phyloP scores from a whole-genome alignment of 2,888 invertebrate genomes.

The Pyrrhosoma nymphula region DNA sequence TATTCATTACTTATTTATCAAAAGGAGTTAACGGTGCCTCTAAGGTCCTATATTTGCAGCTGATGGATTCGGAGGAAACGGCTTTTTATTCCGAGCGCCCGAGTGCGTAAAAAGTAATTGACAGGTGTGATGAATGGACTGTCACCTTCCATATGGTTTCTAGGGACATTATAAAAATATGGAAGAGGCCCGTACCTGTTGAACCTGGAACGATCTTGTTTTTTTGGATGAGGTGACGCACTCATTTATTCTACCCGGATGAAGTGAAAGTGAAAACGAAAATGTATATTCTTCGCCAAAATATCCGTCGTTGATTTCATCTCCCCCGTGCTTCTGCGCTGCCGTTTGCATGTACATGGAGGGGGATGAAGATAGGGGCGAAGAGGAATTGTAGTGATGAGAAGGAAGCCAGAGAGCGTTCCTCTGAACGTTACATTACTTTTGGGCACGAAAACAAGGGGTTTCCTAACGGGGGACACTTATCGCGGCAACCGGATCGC shows the following conservation, averaged over 20 bases:
- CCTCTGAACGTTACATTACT: neutral
- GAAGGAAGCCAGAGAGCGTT: neutral
- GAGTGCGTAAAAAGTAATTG: neutral
- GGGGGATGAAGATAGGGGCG: neutral
- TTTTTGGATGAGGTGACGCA: conserved; percentile 4
- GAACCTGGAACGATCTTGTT: neutral
- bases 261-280: neutral
- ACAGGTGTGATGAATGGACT: neutral
- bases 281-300: neutral
- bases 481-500: neutral
- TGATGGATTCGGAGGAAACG: neutral
- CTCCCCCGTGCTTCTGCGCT: neutral
- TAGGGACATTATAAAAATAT: neutral
- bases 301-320: neutral
- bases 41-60: too few relatives aligned
- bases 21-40: too few relatives aligned
- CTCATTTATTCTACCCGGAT: neutral
- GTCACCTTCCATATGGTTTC: neutral
- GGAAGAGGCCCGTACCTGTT: neutral
- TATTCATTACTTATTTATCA: too few relatives aligned
- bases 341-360: neutral
- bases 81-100: neutral
- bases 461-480: neutral
- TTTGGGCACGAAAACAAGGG: neutral
- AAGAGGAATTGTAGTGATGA: neutral